A percentile compares a stretch with the other conserved stretches of the same genome.
phyloP scores from a whole-genome alignment of 2,113 vertebrate species.

The Vombatus ursinus region DNA sequence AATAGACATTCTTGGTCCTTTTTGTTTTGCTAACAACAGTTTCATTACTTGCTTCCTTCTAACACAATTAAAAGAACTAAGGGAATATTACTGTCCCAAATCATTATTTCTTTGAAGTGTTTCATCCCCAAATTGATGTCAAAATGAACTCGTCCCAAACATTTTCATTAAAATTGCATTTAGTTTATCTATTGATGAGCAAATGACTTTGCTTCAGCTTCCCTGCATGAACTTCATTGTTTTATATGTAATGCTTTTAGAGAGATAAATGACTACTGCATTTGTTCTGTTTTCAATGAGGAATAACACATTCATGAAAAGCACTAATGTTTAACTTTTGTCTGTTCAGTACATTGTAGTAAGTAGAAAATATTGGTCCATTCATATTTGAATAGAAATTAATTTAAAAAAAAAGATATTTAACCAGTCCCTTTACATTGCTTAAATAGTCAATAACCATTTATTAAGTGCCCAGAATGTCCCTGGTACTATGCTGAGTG shows the following conservation, averaged over 20 bases:
- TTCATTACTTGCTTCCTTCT: conserved; percentile 32
- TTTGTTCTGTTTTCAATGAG: not conserved
- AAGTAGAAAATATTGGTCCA: not conserved
- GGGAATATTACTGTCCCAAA: not conserved
- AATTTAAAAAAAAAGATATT: not conserved
- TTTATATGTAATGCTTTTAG: not conserved
- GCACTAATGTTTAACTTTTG: not conserved
- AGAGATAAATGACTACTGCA: not conserved
- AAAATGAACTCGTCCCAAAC: conserved; percentile 4
- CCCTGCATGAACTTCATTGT: not conserved
- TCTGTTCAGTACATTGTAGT: not conserved
- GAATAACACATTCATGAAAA: not conserved
- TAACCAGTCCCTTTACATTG: not conserved
- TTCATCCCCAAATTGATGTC: not conserved
- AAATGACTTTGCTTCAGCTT: conserved; percentile 21
- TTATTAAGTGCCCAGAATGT: not conserved
- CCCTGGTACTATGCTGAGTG: not conserved
- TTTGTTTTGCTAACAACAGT: not conserved
- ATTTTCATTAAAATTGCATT: not conserved
- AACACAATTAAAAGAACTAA: conserved; percentile 17
- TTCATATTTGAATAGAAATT: not conserved
- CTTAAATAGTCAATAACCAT: not conserved
- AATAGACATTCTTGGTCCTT: not conserved
- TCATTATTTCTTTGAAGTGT: conserved; percentile 15
- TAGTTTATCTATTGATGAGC: not conserved